A percentile compares a stretch with the other conserved stretches of the same genome.
Evolutionary conservation across 1,140 invertebrate species (phyloP).

Genomic region (Aethina tumida): DNA sequence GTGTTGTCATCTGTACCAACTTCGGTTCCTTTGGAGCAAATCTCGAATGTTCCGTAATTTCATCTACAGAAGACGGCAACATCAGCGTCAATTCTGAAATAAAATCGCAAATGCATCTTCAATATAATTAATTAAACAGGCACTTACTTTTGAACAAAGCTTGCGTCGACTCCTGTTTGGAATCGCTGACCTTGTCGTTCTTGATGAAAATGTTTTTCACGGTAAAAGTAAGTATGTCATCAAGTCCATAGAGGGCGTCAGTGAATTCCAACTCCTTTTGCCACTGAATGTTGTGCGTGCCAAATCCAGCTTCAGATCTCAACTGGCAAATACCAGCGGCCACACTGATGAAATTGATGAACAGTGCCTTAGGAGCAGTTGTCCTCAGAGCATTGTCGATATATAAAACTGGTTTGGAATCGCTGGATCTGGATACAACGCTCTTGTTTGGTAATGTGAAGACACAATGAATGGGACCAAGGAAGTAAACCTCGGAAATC

Average conservation of each 20-base stretch:
- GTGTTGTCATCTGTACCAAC: constrained; percentile 27
- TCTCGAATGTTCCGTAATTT: constrained; percentile 17
- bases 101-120: too few species aligned
- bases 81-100: constrained; percentile 27
- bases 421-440: constrained; percentile 13
- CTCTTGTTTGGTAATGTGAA: constrained; percentile 24
- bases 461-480: constrained; percentile 27
- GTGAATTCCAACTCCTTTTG: constrained; percentile 20
- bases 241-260: constrained; percentile 22
- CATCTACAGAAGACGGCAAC: constrained; percentile 22
- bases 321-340: constrained; percentile 25
- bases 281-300: constrained; percentile 28
- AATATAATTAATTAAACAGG: not conserved
- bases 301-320: constrained; percentile 25
- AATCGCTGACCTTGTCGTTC: constrained; percentile 22
- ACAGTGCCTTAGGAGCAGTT: constrained; percentile 28
- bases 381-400: constrained; percentile 27
- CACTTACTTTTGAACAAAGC: constrained; percentile 33
- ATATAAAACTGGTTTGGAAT: constrained; percentile 29
- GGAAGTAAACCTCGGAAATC: constrained; percentile 23
- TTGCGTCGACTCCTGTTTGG: constrained; percentile 24
- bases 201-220: constrained; percentile 25
- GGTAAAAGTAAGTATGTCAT: constrained; percentile 25
- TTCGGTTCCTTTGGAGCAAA: constrained; percentile 22
- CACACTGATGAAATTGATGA: constrained; percentile 26